Conservation (phyloP, 2,113 vertebrate genomes). For the Sialia sialis region DNA sequence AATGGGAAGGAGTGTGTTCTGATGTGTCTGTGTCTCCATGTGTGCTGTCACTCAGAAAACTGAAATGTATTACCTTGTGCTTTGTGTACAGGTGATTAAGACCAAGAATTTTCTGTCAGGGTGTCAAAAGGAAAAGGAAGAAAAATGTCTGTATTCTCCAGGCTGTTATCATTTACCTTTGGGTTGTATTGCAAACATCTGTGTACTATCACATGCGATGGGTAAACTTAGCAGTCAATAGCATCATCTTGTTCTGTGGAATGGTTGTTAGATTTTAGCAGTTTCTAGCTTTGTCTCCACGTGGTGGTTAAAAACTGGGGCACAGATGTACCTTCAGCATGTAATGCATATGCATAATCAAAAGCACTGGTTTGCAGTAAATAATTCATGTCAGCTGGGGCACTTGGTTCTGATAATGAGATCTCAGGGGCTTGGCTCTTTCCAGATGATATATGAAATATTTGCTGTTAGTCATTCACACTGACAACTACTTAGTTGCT, state of each 20-base stretch:
- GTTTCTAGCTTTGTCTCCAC: not conserved
- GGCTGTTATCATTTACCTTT: not conserved
- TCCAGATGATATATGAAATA: slow-evolving; percentile 27
- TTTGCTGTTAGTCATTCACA: slow-evolving; percentile 49
- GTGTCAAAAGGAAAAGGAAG: not conserved
- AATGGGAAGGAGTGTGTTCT: not conserved
- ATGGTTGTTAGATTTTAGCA: not conserved
- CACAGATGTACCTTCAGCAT: slow-evolving; percentile 54
- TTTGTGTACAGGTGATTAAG: not conserved
- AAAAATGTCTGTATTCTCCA: not conserved
- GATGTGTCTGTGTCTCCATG: not conserved
- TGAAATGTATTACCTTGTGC: not conserved
- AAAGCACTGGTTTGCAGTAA: slow-evolving; percentile 53
- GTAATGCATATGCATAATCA: slow-evolving; percentile 33
- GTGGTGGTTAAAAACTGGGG: slow-evolving; percentile 18
- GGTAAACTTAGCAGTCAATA: not conserved
- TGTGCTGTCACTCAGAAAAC: not conserved
- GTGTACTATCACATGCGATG: not conserved
- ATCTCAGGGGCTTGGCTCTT: slow-evolving; percentile 68
- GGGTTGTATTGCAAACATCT: not conserved
- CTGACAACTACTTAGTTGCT: slow-evolving; percentile 33
- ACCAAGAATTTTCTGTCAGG: not conserved
- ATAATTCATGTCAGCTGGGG: slow-evolving; percentile 70
- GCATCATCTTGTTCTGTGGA: not conserved
- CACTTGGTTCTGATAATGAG: slow-evolving; percentile 71